phyloP scores from a whole-genome alignment of 2,888 invertebrate genomes.

The Pteria penguin region DNA sequence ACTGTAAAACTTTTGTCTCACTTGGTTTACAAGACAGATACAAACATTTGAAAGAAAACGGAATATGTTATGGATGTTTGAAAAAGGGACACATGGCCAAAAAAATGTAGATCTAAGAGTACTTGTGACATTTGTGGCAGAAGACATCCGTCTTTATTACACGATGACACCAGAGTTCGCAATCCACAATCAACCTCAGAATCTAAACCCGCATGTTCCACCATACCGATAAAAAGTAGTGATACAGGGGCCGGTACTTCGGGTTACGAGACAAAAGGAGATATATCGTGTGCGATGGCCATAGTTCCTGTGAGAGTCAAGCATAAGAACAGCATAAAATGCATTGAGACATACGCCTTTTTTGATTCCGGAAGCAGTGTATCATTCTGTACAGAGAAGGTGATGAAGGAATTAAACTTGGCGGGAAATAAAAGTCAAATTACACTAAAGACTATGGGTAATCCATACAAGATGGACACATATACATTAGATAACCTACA shows the following conservation, averaged over 20 bases:
- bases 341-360: constrained; percentile 25
- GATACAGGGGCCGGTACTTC: background rate
- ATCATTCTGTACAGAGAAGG: constrained; percentile 23
- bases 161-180: constrained; percentile 3
- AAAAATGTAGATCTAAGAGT: constrained; percentile 7
- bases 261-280: constrained; percentile 23
- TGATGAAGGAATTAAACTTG: constrained; percentile 2
- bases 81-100: constrained; percentile 20
- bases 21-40: background rate
- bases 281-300: constrained; percentile 29
- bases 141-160: constrained; percentile 18
- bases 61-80: constrained; percentile 31
- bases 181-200: background rate
- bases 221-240: background rate
- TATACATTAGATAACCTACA: constrained; percentile 20
- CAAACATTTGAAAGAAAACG: constrained; percentile 17
- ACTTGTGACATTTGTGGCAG: constrained; percentile 14
- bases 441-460: constrained; percentile 24
- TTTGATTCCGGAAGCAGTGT: constrained; percentile 29
- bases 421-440: constrained; percentile 19
- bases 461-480: constrained; percentile 1
- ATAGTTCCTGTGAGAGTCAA: constrained; percentile 25
- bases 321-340: background rate
- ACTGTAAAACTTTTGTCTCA: constrained; percentile 2
- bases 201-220: no score